These are phyloP conservation scores for Cremastinae sp. DNA, from an alignment of 2,888 invertebrate species.

Conservation along the genomic window DNA sequence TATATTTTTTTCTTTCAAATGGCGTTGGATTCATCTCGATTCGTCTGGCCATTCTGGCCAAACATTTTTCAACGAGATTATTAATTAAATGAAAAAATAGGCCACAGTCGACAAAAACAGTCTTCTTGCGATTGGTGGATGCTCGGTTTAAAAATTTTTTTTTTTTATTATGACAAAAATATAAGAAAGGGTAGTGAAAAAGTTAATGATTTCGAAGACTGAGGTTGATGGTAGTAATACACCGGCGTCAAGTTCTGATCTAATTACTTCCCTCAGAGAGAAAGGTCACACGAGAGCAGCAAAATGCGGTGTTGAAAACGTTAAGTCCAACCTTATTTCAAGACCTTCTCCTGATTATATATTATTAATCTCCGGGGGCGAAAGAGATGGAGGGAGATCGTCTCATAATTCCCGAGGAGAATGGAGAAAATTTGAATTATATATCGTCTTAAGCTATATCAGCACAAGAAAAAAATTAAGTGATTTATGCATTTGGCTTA, in stretches of 20 bases:
- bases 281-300: conserved; percentile 52
- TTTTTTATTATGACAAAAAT: no score
- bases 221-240: conserved; percentile 44
- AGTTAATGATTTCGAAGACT: conserved; percentile 16
- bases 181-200: no score
- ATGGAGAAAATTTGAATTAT: conserved; percentile 4
- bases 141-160: no score
- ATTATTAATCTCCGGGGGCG: conserved; percentile 70
- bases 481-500: conserved; percentile 2
- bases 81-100: no score
- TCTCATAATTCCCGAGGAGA: conserved; percentile 16
- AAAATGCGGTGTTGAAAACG: conserved; percentile 64
- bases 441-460: background rate
- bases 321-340: conserved; percentile 70
- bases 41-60: no score
- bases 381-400: conserved; percentile 3
- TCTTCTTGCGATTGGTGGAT: no score
- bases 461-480: background rate
- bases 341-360: conserved; percentile 67
- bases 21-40: no score
- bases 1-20: no score
- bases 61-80: no score
- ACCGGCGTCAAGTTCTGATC: conserved; percentile 60
- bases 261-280: conserved; percentile 66
- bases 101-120: no score